Base-by-base conservation (phyloP, 2,113 vertebrate genomes). In the Ictidomys tridecemlineatus region DNA sequence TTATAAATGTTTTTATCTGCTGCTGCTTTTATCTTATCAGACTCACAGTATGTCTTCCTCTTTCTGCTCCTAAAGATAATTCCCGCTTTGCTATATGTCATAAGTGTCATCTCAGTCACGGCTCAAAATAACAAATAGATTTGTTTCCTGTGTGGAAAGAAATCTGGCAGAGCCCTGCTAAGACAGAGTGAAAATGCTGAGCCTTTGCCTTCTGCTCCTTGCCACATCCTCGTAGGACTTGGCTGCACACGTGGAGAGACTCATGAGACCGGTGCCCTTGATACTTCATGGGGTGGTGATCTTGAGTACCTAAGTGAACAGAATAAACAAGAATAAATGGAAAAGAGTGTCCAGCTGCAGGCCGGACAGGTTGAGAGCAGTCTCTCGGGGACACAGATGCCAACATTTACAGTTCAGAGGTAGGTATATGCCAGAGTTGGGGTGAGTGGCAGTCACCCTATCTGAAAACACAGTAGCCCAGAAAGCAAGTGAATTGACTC, bases 1-100 rank as follows among this genome's bases (percentile, higher is more conserved):
- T 97, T 92, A 96, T 88, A 94, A 97, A 96, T 88, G 86, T 86
- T 96, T 98, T 93, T 95, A 94, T 96, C 95, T 93, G 89, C 48
- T n/a, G 82, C 93, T 0, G 8, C 95, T 92, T 97, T 97, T 97
- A 97, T 98, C 97, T 97, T 97, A 93, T 98, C 97, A 95, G 96
- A 85, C 39, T 76, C 76, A 86, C 67, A 88, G 86, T 95, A 65
- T 76, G 72, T 97, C 97, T 93, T 85, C 3, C 0, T 95, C 95
- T 94, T 89, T 95, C 92, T 95, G 77, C 53, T 93, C 91, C 97
- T 78, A 79, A 93, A 97, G 96, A 96, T 96, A 97, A 97, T 97
- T 95, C 88, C 72, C 1, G 3, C 92, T 94, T 96, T 89, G 95
- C 93, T 91, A 0, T 98, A 83, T 82, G 87, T 97, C 97, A 92